Percentiles rank a stretch among this genome's conserved stretches.
These are phyloP conservation scores for Eulithis testata DNA, from an alignment of 2,888 invertebrate species.

Conservation along the genomic window DNA sequence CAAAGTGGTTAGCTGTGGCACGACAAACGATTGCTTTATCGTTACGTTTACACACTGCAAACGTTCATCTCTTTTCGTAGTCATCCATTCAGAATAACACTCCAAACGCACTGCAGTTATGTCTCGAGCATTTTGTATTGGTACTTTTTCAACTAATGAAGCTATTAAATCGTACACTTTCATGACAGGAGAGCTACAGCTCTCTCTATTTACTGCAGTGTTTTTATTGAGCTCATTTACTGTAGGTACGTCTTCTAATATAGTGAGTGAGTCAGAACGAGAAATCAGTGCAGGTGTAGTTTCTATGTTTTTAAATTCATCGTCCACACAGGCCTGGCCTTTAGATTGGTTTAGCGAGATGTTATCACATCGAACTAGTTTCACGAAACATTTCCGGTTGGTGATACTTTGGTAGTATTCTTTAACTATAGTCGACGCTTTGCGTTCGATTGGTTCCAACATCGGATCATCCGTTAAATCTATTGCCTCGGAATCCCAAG, in stretches of 20 bases:
- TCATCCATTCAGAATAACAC: slow-evolving; percentile 31
- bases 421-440: neutral
- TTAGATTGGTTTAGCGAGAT: slow-evolving; percentile 5
- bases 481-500: slow-evolving; percentile 40
- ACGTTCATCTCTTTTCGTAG: slow-evolving; percentile 23
- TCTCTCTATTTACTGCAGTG: slow-evolving; percentile 27
- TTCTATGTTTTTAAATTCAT: slow-evolving; percentile 9
- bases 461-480: slow-evolving; percentile 18
- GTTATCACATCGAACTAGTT: slow-evolving; percentile 59
- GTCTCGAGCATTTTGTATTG: neutral
- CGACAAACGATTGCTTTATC: neutral
- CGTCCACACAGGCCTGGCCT: slow-evolving; percentile 17
- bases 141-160: slow-evolving; percentile 31
- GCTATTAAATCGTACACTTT: slow-evolving; percentile 55
- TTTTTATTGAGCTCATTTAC: slow-evolving; percentile 16
- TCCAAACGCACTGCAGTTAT: slow-evolving; percentile 1
- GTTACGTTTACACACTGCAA: neutral
- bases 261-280: slow-evolving; percentile 24
- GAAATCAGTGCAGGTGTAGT: slow-evolving; percentile 6
- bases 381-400: slow-evolving; percentile 50
- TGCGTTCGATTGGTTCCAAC: slow-evolving; percentile 1
- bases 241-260: slow-evolving; percentile 28
- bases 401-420: slow-evolving; percentile 24
- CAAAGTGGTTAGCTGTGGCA: slow-evolving; percentile 29
- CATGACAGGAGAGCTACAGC: slow-evolving; percentile 61